Evolutionary conservation across 2,113 vertebrate species (phyloP), one percentile per base, ranked within the genome.

Genomic region (Embiotoca jacksoni): DNA sequence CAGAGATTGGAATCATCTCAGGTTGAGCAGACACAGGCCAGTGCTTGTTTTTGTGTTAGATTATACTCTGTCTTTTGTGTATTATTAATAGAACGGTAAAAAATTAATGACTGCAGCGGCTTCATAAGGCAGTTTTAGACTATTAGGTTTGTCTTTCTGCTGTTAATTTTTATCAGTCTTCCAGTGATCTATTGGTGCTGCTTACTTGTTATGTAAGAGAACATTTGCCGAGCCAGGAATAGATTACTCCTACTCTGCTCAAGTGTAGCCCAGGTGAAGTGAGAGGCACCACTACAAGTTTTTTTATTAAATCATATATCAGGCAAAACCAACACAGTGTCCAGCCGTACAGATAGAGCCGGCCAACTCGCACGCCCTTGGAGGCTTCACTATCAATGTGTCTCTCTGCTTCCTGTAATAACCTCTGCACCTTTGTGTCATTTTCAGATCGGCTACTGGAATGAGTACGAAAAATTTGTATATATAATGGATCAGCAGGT

Each of bases 361-460:
- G 23, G 62, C 53, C 76, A 70, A 72, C 74, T 83, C 61, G 4
- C 47, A 57, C 8, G 31, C 3, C 78, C 72, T 72, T 60, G 73
- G 72, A 80, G 75, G 74, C 63, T 79, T 67, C 72, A 52, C 83
- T 80, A 58, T 76, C 33, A 72, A 66, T 52, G 60, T n/a, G 44
- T 80, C 47, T 59, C 41, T 53, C 44, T 81, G 14, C 46, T 84
- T 86, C 69, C 55, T 37, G 57, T 75, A 53, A 69, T 85, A 93
- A 76, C 70, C 23, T 80, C 33, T 81, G 78, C 62, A 75, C 93
- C 63, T 91, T 66, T 95, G 85, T 93, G 90, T 95, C 52, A 61
- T 89, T 95, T 95, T 93, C 92, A 99, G 98, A 96, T 97, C 91
- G 98, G 98, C 88, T 98, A 98, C 90, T 99, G 98, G 98, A 99